Evolutionary conservation across 2,797 vertebrate genomes (phyloP), one percentile per base, ranked within the genome.

Genomic region (Chiroxiphia lanceolata): DNA sequence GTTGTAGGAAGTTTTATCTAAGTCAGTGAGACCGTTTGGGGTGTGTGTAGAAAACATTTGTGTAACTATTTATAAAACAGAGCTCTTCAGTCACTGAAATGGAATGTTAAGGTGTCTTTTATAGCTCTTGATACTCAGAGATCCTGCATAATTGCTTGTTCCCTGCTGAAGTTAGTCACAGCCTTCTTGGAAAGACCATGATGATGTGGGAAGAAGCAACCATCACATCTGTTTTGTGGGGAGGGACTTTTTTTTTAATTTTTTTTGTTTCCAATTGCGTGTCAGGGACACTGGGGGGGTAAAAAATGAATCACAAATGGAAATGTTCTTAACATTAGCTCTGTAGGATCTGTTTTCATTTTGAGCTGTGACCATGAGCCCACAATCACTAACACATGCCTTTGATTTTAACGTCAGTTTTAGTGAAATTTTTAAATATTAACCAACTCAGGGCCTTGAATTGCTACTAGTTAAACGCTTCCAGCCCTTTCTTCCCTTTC

Each of bases 121-220:
- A 14, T 3, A 38, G 34, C 2, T 2, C 3, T 60, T 33, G 29
- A 10, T 34, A 11, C 25, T 63, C 2, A 0, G 47, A 29, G 48
- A 42, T 29, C 44, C 36, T 79, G 18, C 10, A 1, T 13, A 23
- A 40, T 64, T 61, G 22, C 61, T 57, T 50, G 36, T 68, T 87
- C 53, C 60, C 22, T 27, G 51, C 31, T 0, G 3, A 75, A 50
- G 20, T 75, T 87, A 42, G 61, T 82, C 77, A 63, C 56, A 70
- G 44, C 34, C 15, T 42, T 31, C 80, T 69, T 87, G 63, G 64
- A 76, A 82, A 27, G 47, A 27, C 47, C 14, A 2, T 0, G 1
- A 3, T 17, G 31, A 31, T 26, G 67, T 48, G 61, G 53, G 76
- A 83, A 71, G 76, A 63, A 74, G 22, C 13, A 76, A 42, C 72